Evolutionary conservation across 64 coral and sea anemone species (phyloP).

Genomic region (Pachyseris speciosa): DNA sequence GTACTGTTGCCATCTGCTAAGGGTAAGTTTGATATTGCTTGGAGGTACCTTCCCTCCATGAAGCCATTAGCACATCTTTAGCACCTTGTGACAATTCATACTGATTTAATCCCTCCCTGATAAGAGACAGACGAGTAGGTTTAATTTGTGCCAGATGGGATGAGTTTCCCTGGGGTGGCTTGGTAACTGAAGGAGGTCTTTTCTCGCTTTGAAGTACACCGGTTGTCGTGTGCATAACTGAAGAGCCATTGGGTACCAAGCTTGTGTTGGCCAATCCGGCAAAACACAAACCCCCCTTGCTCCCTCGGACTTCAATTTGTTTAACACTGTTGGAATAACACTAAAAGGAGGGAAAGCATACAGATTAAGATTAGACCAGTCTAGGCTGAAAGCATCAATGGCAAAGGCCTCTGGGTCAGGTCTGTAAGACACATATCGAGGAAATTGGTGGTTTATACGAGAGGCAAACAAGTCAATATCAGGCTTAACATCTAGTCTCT

Average conservation of each 20-base stretch:
- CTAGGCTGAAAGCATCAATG: conserved; percentile 14
- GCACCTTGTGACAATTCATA: background rate
- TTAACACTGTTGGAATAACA: conserved; percentile 16
- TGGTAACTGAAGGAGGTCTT: background rate
- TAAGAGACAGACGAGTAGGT: background rate
- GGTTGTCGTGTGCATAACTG: background rate
- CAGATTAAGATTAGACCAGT: background rate
- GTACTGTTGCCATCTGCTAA: background rate
- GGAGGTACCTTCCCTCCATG: background rate
- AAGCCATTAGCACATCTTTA: conserved; percentile 9
- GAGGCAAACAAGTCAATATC: conserved; percentile 54
- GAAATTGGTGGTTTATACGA: conserved; percentile 11
- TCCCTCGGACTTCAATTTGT: background rate
- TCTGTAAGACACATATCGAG: conserved; percentile 14
- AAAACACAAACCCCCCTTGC: background rate
- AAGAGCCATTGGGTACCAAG: background rate
- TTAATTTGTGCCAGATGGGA: background rate
- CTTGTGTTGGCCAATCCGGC: too few relatives aligned
- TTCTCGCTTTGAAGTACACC: background rate
- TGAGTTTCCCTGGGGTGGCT: too few relatives aligned
- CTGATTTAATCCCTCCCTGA: background rate
- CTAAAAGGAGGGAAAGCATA: conserved; percentile 46
- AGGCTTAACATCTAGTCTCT: background rate
- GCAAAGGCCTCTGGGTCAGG: conserved; percentile 47
- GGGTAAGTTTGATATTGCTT: background rate